phyloP scores from a whole-genome alignment of 1,140 invertebrate species.

The Heliconius hewitsoni region DNA sequence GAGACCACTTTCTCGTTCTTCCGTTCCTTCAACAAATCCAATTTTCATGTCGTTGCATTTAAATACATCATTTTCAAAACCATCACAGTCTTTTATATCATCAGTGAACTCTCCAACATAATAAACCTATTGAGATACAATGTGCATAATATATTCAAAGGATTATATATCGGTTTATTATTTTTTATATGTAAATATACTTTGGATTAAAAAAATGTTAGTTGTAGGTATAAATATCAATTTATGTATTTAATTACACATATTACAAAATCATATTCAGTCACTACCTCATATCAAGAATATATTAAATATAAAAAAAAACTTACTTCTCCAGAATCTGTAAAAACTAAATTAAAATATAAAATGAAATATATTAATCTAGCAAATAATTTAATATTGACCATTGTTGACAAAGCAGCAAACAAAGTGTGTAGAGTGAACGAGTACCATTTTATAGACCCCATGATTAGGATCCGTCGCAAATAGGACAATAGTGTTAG shows the following conservation, averaged over 20 bases:
- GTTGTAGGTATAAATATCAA: too few species aligned
- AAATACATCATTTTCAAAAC: constrained; percentile 36
- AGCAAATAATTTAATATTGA: not conserved
- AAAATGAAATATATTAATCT: not conserved
- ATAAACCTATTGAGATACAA: constrained; percentile 26
- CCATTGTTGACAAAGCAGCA: not conserved
- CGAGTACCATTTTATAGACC: not conserved
- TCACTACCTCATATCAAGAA: not conserved
- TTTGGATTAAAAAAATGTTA: too few species aligned
- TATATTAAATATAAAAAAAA: not conserved
- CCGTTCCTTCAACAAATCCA: constrained; percentile 12
- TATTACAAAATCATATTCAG: too few species aligned
- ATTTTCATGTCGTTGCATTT: constrained; percentile 25
- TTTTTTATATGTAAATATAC: too few species aligned
- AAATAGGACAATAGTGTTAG: not conserved
- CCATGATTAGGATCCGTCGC: not conserved
- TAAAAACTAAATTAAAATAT: not conserved
- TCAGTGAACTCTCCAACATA: constrained; percentile 40
- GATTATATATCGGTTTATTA: too few species aligned
- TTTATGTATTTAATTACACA: too few species aligned
- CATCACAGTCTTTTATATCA: constrained; percentile 31
- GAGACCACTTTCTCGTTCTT: constrained; percentile 19
- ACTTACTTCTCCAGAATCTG: constrained; percentile 4
- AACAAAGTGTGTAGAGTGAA: not conserved
- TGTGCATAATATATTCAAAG: not conserved